These are phyloP conservation scores for Drosophila arizonae DNA, from an alignment of 1,140 invertebrate genomes.

Conservation along the genomic window DNA sequence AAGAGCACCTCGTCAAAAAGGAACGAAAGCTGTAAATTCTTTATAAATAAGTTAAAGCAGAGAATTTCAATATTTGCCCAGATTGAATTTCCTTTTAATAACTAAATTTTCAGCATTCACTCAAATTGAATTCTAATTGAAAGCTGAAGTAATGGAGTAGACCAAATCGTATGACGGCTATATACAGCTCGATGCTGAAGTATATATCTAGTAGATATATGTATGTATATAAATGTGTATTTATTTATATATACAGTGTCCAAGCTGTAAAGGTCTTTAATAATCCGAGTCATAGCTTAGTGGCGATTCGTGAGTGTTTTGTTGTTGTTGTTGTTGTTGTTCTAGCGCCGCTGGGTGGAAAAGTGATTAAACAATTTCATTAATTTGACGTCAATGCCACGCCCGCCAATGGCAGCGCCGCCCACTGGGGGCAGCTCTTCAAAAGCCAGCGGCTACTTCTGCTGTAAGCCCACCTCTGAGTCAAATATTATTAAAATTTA, in stretches of 20 bases:
- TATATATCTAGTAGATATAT: too few species aligned
- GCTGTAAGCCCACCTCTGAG: slow-evolving; percentile 28
- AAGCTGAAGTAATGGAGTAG: too few species aligned
- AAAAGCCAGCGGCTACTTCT: slow-evolving; percentile 31
- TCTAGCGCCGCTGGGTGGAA: slow-evolving; percentile 35
- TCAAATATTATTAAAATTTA: slow-evolving; percentile 75
- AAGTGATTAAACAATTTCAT: slow-evolving; percentile 71
- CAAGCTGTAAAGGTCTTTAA: neutral
- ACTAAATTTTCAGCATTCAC: too few species aligned
- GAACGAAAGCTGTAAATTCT: too few species aligned
- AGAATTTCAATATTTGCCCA: too few species aligned
- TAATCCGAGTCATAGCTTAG: slow-evolving; percentile 14
- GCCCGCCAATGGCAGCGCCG: neutral
- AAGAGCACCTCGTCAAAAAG: too few species aligned
- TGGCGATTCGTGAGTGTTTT: slow-evolving; percentile 6
- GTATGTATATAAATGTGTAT: neutral
- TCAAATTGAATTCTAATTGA: too few species aligned
- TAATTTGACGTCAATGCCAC: slow-evolving; percentile 45
- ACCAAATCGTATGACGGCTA: too few species aligned
- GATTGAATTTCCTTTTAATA: too few species aligned
- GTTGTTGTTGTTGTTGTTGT: slow-evolving; percentile 18
- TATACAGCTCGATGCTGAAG: too few species aligned
- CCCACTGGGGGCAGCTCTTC: slow-evolving; percentile 8
- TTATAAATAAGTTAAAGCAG: too few species aligned
- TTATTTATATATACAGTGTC: neutral